Evolutionary conservation across 2,113 vertebrate species (phyloP).

Genomic region (Acrocephalus arundinaceus): DNA sequence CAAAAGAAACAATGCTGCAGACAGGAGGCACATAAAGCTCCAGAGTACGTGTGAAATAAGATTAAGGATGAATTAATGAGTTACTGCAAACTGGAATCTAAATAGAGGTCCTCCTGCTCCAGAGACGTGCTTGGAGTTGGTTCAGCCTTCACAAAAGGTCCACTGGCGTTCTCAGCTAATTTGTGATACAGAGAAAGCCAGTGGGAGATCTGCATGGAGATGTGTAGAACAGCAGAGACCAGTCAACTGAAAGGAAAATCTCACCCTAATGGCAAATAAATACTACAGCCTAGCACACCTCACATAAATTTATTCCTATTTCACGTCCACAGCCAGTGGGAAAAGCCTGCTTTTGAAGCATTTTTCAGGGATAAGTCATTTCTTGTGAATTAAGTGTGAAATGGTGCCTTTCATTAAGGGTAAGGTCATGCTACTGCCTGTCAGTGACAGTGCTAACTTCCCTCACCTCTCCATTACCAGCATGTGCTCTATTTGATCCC

Average conservation of each 20-base stretch:
- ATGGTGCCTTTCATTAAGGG: neutral
- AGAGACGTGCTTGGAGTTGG: fast-evolving
- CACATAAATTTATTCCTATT: neutral
- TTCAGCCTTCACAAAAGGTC: neutral
- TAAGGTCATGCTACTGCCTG: neutral
- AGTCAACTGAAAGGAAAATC: neutral
- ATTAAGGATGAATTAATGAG: neutral
- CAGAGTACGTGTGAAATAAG: neutral
- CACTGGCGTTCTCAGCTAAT: neutral
- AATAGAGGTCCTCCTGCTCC: neutral
- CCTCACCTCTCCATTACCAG: neutral
- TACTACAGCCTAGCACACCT: neutral
- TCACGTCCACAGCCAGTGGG: neutral
- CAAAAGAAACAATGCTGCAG: neutral
- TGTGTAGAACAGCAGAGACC: fast-evolving
- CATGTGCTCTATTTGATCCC: neutral
- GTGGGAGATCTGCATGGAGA: neutral
- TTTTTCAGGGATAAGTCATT: neutral
- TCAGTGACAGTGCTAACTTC: neutral
- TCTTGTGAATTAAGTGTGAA: neutral
- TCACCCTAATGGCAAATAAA: neutral
- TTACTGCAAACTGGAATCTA: neutral
- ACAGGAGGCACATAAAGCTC: neutral
- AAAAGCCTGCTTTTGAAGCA: neutral
- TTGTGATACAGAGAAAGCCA: fast-evolving